Percentiles rank a stretch among this genome's conserved stretches.
phyloP scores from a whole-genome alignment of 1,140 invertebrate species.

The Lepidostoma basale region DNA sequence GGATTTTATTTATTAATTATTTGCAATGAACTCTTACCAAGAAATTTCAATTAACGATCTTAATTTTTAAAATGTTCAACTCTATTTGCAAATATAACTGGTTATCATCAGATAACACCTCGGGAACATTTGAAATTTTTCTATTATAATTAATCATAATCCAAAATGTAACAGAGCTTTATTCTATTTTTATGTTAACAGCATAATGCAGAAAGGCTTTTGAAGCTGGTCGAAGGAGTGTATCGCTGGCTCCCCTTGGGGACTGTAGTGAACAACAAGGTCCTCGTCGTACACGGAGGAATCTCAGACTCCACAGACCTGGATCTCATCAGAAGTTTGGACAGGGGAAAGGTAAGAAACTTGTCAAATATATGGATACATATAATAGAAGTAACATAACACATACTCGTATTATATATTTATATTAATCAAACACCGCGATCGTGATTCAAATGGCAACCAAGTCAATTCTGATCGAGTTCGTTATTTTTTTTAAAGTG shows the following conservation, averaged over 20 bases:
- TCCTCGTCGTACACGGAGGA: constrained; percentile 89
- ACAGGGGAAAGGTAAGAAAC: constrained; percentile 79
- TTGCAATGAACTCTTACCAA: too few species aligned
- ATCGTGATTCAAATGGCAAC: too few species aligned
- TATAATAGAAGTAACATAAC: not conserved
- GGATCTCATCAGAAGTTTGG: constrained; percentile 72
- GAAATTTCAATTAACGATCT: too few species aligned
- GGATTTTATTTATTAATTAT: too few species aligned
- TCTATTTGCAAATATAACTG: too few species aligned
- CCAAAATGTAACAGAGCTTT: not conserved
- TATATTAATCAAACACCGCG: too few species aligned
- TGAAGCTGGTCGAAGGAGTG: constrained; percentile 82
- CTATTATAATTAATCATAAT: too few species aligned
- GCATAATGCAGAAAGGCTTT: constrained; percentile 76
- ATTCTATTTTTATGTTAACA: constrained; percentile 49
- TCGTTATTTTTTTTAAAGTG: too few species aligned
- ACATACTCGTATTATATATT: not conserved
- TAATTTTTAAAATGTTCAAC: too few species aligned
- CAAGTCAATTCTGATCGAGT: too few species aligned
- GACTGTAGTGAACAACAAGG: constrained; percentile 84
- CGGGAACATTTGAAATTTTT: too few species aligned
- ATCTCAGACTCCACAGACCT: constrained; percentile 85
- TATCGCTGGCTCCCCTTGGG: constrained; percentile 90
- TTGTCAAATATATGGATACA: constrained; percentile 9
- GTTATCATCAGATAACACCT: too few species aligned